Conservation (phyloP, 2,113 vertebrate species). For the Dendropsophus ebraccatus region DNA sequence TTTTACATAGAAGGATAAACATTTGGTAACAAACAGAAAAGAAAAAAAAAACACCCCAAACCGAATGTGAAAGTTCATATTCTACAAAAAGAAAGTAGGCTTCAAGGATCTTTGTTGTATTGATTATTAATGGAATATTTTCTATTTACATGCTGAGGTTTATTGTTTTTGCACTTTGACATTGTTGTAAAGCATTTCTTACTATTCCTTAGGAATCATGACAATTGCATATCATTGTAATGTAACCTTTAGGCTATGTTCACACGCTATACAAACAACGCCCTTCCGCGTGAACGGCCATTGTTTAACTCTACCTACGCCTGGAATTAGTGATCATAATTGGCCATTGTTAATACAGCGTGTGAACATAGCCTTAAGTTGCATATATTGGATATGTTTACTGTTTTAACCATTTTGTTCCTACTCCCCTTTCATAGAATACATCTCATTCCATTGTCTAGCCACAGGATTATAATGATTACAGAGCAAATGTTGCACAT, state of each 20-base stretch:
- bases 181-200: neutral
- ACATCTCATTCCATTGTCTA: neutral
- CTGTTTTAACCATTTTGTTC: neutral
- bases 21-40: neutral
- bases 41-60: neutral
- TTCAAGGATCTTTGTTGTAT: neutral
- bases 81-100: neutral
- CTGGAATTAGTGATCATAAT: no score
- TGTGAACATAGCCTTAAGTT: no score
- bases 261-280: no score
- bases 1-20: neutral
- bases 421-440: neutral
- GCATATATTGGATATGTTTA: neutral
- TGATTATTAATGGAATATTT: neutral
- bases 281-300: no score
- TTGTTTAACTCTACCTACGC: no score
- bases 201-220: neutral
- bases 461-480: neutral
- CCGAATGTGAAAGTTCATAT: neutral
- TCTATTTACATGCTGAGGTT: neutral
- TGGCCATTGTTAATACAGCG: no score
- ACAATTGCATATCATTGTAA: neutral
- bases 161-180: neutral
- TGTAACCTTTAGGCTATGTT: neutral
- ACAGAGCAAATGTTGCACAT: neutral